phyloP scores from a whole-genome alignment of 2,797 vertebrate species.

The Chelidonichthys spinosus region DNA sequence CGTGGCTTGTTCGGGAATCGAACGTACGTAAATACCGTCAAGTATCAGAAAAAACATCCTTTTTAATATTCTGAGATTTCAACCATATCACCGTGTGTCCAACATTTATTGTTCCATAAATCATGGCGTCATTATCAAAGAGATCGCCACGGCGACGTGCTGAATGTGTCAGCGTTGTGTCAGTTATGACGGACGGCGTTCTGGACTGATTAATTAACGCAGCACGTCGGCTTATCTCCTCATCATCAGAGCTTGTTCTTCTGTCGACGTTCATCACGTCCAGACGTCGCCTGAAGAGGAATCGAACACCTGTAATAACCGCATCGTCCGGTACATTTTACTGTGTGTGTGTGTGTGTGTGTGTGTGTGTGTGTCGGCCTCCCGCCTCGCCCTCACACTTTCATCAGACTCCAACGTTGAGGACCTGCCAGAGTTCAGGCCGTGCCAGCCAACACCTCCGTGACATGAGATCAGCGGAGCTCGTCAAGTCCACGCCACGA shows the following conservation, averaged over 20 bases:
- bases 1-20: background rate
- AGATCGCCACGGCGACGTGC: no score
- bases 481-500: background rate
- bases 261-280: background rate
- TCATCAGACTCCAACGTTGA: constrained; percentile 16
- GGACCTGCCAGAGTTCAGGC: background rate
- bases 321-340: no score
- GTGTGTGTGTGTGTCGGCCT: no score
- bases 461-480: background rate
- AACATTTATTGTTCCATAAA: background rate
- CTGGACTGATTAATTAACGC: background rate
- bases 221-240: background rate
- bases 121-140: background rate
- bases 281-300: background rate
- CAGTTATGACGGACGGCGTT: no score
- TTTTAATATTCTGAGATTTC: background rate
- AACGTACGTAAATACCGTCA: no score
- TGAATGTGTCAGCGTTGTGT: no score
- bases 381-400: background rate
- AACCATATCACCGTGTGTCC: background rate
- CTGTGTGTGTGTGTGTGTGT: no score
- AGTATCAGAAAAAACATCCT: background rate
- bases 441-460: constrained; percentile 6
- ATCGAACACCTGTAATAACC: no score
- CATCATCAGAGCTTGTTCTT: background rate